These are phyloP conservation scores for Neodiprion virginianus DNA, from an alignment of 1,140 invertebrate species.

Conservation along the genomic window DNA sequence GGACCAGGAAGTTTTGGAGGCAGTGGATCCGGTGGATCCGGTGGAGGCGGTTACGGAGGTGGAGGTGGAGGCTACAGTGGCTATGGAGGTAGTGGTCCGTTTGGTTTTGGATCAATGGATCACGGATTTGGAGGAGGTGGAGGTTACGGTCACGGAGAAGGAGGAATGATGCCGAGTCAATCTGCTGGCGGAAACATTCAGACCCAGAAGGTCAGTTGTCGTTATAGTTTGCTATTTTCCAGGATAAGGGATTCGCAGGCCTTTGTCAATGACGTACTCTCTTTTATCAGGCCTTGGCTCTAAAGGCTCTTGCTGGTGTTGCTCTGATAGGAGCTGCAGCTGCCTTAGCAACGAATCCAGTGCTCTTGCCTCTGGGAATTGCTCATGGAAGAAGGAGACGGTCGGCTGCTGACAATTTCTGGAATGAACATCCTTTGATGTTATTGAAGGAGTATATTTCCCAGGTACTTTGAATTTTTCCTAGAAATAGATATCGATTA, in stretches of 20 bases:
- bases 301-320: slow-evolving; percentile 79
- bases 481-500: too few relatives aligned
- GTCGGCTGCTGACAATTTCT: slow-evolving; percentile 24
- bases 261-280: background rate
- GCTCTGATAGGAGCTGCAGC: slow-evolving; percentile 80
- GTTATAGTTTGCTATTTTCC: slow-evolving; percentile 8
- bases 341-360: slow-evolving; percentile 76
- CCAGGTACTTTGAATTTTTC: slow-evolving; percentile 12
- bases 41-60: slow-evolving; percentile 37
- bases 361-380: slow-evolving; percentile 77
- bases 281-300: slow-evolving; percentile 56
- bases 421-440: slow-evolving; percentile 9
- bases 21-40: slow-evolving; percentile 29
- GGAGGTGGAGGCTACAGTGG: slow-evolving; percentile 9
- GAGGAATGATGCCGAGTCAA: slow-evolving; percentile 19
- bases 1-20: slow-evolving; percentile 33
- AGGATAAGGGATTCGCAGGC: background rate
- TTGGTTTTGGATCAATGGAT: slow-evolving; percentile 43
- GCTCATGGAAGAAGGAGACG: slow-evolving; percentile 64
- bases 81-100: slow-evolving; percentile 6
- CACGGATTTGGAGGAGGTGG: slow-evolving; percentile 36
- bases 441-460: slow-evolving; percentile 27
- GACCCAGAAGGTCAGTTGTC: slow-evolving; percentile 45
- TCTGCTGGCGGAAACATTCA: slow-evolving; percentile 42
- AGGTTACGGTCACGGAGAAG: slow-evolving; percentile 37